These are phyloP conservation scores for Sinocyclocheilus grahami DNA, from an alignment of 2,113 vertebrate genomes.

Conservation along the genomic window DNA sequence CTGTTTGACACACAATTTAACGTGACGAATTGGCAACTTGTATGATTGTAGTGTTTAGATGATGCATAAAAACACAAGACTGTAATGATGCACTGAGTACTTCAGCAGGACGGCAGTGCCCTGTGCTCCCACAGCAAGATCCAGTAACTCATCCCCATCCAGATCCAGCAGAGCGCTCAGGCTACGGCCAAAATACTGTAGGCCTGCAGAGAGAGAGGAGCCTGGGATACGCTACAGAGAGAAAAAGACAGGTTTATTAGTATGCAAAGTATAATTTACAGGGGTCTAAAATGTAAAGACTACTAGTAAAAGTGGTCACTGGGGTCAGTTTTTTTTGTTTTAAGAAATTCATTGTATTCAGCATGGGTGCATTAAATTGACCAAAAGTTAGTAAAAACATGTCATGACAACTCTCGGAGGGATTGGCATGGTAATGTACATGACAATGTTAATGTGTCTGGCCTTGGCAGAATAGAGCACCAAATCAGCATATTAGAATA, in stretches of 20 bases:
- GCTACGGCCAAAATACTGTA: conserved; percentile 92
- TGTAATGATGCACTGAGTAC: conserved; percentile 64
- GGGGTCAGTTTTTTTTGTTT: no score
- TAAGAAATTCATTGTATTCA: no score
- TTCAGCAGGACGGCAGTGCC: conserved; percentile 86
- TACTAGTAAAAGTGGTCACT: no score
- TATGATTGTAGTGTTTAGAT: background rate
- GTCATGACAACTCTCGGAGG: no score
- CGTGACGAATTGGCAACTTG: background rate
- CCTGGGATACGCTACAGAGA: conserved; percentile 81
- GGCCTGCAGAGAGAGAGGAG: conserved; percentile 71
- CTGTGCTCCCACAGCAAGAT: conserved; percentile 89
- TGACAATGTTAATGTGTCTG: no score
- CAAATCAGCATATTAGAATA: no score
- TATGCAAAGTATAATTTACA: background rate
- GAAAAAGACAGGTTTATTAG: background rate
- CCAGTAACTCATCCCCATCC: conserved; percentile 87
- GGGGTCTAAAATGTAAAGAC: background rate
- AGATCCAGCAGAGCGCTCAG: conserved; percentile 84
- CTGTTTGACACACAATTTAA: conserved; percentile 15
- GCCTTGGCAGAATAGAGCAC: no score
- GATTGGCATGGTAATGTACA: no score
- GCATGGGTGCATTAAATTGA: no score
- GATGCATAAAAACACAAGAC: background rate
- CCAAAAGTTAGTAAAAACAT: no score